Evolutionary conservation across 2,888 invertebrate genomes (phyloP), one percentile per base, ranked within the genome.

Genomic region (Mimachlamys varia): DNA sequence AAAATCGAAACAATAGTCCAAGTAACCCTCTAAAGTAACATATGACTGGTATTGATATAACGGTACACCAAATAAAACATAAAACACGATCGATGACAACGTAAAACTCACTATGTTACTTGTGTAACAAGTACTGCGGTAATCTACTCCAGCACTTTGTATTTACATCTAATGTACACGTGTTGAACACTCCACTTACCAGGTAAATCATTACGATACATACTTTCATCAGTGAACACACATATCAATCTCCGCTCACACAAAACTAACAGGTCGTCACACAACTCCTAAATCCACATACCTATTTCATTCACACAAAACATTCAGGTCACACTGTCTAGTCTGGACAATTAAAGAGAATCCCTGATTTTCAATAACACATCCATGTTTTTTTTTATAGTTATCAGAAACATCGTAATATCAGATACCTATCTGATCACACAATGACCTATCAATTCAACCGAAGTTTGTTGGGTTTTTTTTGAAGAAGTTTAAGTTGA

Each of bases 341-440:
- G 10, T 76, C 76, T 76, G 76, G 76, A 76, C 76, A 76, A 76
- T 2, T 53, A 76, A 76, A 13, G 76, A 76, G 76, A 76, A 76
- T 76, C 27, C 76, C 76, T 33, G 33, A 76, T 33, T 33, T 76
- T 76, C 76, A 76, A 33, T 76, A 76, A 76, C 76, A 76, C 76
- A 76, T 76, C 76, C 33, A 33, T 7, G 12, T 0, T 76, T 76
- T 76, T 0, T 76, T 76, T 76, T 76, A 76, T 33, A 76, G 76
- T 76, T 76, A 76, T 33, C 76, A 76, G 33, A 76, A 76, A 76
- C 76, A 33, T 7, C 7, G 12, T 13, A 7, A 27, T 76, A 33
- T 27, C 33, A 76, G 27, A 33, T 76, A 15, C 33, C 10, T 76
- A 22, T 33, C 76, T 27, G 13, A 33, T 12, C 76, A 76, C 33